A percentile compares a stretch with the other conserved stretches of the same genome.
These are phyloP conservation scores for Orchestia grillus DNA, from an alignment of 1,140 invertebrate species.

Conservation along the genomic window DNA sequence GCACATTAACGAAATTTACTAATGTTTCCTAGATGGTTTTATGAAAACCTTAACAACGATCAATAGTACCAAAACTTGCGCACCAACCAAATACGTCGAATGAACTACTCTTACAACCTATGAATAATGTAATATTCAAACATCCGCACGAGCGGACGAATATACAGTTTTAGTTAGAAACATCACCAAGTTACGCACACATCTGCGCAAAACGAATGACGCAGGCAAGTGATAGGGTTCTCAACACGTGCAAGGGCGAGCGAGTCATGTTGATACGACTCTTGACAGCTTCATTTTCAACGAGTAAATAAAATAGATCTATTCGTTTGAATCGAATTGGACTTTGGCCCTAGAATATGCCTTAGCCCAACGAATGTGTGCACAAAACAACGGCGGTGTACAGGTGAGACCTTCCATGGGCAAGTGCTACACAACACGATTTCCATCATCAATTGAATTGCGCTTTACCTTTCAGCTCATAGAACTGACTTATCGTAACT, in stretches of 20 bases:
- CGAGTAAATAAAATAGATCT: not conserved
- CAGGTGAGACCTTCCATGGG: no score
- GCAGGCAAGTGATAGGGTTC: not conserved
- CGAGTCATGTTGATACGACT: not conserved
- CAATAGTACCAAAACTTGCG: no score
- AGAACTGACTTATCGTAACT: no score
- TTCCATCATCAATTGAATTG: no score
- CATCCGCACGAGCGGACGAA: not conserved
- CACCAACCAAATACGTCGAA: no score
- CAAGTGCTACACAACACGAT: no score
- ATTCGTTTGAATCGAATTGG: not conserved
- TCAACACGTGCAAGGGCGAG: not conserved
- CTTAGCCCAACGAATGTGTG: not conserved
- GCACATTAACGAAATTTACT: not conserved
- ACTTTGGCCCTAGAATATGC: not conserved
- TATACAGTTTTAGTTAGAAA: not conserved
- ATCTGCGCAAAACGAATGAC: not conserved
- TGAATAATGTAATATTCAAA: not conserved
- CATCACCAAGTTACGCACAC: not conserved
- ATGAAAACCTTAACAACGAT: no score
- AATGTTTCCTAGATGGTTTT: no score
- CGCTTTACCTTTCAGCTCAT: no score
- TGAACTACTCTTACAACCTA: no score
- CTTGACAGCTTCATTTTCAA: not conserved
- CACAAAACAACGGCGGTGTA: not conserved